Percentiles rank a stretch among this genome's conserved stretches.
These are phyloP conservation scores for Drosophila suzukii DNA, from an alignment of 1,140 invertebrate species.

Conservation along the genomic window DNA sequence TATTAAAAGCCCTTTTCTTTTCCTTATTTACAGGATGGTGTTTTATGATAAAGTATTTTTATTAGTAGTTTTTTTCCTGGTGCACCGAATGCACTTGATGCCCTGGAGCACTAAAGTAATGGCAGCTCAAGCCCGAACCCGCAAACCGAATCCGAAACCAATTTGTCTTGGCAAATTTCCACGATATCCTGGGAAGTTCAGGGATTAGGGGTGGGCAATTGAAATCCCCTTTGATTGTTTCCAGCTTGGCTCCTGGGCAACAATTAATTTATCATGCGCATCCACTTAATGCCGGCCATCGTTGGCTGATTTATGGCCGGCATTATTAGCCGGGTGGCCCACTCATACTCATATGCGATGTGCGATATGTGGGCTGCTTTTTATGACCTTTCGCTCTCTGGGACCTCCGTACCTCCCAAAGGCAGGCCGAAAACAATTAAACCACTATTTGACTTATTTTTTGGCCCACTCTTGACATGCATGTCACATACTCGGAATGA, in stretches of 20 bases:
- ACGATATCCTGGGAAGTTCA: slow-evolving; percentile 14
- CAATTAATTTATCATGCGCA: slow-evolving; percentile 79
- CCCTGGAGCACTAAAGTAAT: background rate
- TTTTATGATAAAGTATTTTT: too few relatives aligned
- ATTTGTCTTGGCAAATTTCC: slow-evolving; percentile 60
- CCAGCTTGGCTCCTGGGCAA: slow-evolving; percentile 35
- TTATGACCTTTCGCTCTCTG: slow-evolving; percentile 49
- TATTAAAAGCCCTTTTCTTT: too few relatives aligned
- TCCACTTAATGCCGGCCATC: slow-evolving; percentile 69
- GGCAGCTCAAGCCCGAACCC: slow-evolving; percentile 5
- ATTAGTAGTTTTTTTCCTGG: background rate
- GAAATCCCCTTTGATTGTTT: slow-evolving; percentile 52
- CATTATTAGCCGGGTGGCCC: slow-evolving; percentile 67
- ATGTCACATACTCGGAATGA: slow-evolving; percentile 58
- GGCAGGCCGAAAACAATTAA: slow-evolving; percentile 61
- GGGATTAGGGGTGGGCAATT: slow-evolving; percentile 41
- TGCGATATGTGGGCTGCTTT: slow-evolving; percentile 23
- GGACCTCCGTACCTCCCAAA: background rate
- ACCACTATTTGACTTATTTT: slow-evolving; percentile 52
- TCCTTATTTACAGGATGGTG: too few relatives aligned
- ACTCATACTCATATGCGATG: background rate
- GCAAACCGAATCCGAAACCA: slow-evolving; percentile 42
- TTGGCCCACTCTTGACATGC: slow-evolving; percentile 52
- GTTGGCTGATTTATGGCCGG: slow-evolving; percentile 73
- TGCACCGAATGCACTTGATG: slow-evolving; percentile 29